Percentiles rank a stretch among this genome's conserved stretches.
These are phyloP conservation scores for Fissipunctia ypsillon DNA, from an alignment of 2,888 invertebrate species.

Conservation along the genomic window DNA sequence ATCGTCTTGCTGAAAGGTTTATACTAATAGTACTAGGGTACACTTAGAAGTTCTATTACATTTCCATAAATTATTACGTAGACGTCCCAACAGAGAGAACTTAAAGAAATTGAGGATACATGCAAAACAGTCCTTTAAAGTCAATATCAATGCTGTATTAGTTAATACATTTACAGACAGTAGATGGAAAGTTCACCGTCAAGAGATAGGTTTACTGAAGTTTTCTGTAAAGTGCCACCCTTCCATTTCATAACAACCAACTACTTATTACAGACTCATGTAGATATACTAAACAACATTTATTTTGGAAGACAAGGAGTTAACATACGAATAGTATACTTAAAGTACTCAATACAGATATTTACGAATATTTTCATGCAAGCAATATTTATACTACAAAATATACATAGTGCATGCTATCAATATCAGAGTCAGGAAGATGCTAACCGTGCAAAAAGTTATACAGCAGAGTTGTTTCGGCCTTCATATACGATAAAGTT, in stretches of 20 bases:
- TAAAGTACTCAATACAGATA: constrained; percentile 74
- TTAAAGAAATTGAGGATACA: constrained; percentile 77
- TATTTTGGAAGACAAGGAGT: constrained; percentile 89
- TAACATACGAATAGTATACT: constrained; percentile 78
- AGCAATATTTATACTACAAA: constrained; percentile 82
- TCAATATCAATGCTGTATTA: constrained; percentile 53
- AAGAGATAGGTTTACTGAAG: constrained; percentile 71
- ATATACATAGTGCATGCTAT: constrained; percentile 86
- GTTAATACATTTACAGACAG: constrained; percentile 59
- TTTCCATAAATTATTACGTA: constrained; percentile 55
- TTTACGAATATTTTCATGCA: constrained; percentile 86
- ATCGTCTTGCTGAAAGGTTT: constrained; percentile 65
- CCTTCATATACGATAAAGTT: constrained; percentile 65
- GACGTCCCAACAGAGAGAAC: constrained; percentile 65
- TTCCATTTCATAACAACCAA: constrained; percentile 73
- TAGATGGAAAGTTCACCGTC: constrained; percentile 65
- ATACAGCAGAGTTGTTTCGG: constrained; percentile 73
- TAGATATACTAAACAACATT: constrained; percentile 87
- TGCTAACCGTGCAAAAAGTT: constrained; percentile 78
- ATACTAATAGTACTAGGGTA: constrained; percentile 69
- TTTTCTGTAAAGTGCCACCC: constrained; percentile 75
- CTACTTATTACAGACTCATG: constrained; percentile 78
- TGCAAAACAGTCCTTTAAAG: constrained; percentile 76
- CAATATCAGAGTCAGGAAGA: constrained; percentile 65
- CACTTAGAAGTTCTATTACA: constrained; percentile 70